A percentile compares a stretch with the other conserved stretches of the same genome.
These are phyloP conservation scores for Erebia epiphron DNA, from an alignment of 2,888 invertebrate genomes.

Conservation along the genomic window DNA sequence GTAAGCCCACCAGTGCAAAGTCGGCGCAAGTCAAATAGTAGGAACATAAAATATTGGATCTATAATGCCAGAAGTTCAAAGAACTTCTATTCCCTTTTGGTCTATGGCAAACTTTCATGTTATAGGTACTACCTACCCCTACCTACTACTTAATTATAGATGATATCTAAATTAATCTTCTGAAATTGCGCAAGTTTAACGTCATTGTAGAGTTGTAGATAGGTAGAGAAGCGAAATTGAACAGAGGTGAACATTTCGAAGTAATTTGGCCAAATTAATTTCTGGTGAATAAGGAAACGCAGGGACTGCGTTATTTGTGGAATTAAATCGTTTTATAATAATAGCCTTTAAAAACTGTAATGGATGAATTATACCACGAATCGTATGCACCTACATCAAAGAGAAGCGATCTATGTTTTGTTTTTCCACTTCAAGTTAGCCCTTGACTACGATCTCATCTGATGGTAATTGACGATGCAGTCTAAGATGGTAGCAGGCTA, in stretches of 20 bases:
- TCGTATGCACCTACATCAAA: too few relatives aligned
- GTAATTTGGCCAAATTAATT: conserved; percentile 14
- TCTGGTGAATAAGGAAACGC: not conserved
- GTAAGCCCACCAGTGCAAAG: too few relatives aligned
- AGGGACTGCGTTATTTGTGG: not conserved
- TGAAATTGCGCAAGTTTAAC: not conserved
- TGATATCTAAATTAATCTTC: not conserved
- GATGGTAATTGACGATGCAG: too few relatives aligned
- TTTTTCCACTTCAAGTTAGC: too few relatives aligned
- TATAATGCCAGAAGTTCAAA: not conserved
- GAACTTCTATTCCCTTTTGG: not conserved
- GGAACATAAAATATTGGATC: not conserved
- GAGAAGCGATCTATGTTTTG: too few relatives aligned
- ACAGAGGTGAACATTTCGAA: conserved; percentile 1
- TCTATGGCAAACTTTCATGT: not conserved
- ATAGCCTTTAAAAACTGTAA: too few relatives aligned
- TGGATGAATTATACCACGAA: too few relatives aligned
- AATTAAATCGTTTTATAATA: not conserved
- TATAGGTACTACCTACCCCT: too few relatives aligned
- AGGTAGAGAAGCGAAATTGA: not conserved
- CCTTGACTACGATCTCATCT: too few relatives aligned
- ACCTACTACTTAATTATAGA: not conserved
- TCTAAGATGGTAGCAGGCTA: too few relatives aligned
- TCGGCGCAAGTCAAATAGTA: too few relatives aligned
- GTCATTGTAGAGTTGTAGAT: not conserved